Percentiles rank a stretch among this genome's conserved stretches.
Conservation (phyloP, 2,888 invertebrate genomes). For the Diplazon laetatorius region DNA sequence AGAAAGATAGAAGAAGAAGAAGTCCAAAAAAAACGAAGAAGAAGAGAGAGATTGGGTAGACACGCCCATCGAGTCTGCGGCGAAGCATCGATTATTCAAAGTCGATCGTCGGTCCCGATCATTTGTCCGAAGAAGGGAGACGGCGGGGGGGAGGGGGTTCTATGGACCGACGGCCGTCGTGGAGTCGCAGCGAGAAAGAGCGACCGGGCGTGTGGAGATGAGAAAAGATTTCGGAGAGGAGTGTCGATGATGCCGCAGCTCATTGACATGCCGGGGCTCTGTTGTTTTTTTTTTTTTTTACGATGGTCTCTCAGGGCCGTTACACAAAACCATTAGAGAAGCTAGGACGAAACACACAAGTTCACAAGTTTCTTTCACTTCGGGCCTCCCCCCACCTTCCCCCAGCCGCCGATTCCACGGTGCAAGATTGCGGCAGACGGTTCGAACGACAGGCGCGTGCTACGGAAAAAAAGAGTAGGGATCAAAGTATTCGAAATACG, state of each 20-base stretch:
- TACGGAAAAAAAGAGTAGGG: conserved; percentile 55
- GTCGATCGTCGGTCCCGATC: conserved; percentile 64
- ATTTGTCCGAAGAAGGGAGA: too few species aligned
- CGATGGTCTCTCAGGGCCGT: conserved; percentile 59
- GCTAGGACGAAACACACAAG: conserved; percentile 59
- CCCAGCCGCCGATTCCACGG: too few species aligned
- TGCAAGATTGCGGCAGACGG: conserved; percentile 26
- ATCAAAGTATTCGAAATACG: background rate
- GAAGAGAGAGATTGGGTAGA: conserved; percentile 51
- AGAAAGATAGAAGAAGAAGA: conserved; percentile 37
- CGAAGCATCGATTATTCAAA: conserved; percentile 67
- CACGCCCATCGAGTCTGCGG: conserved; percentile 61
- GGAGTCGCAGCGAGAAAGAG: background rate
- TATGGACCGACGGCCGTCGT: conserved; percentile 42
- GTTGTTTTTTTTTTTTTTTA: too few species aligned
- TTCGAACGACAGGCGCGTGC: conserved; percentile 69
- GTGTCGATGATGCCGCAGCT: conserved; percentile 62
- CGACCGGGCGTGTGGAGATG: conserved; percentile 21
- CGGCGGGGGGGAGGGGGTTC: conserved; percentile 58
- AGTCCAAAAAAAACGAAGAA: too few species aligned
- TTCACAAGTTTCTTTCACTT: conserved; percentile 58
- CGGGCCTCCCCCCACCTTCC: too few species aligned
- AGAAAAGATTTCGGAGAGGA: conserved; percentile 58
- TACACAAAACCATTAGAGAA: conserved; percentile 52
- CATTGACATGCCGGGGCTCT: conserved; percentile 65